A percentile compares a stretch with the other conserved stretches of the same genome.
Conservation (phyloP, 2,888 invertebrate species). For the Torymus texanus region DNA sequence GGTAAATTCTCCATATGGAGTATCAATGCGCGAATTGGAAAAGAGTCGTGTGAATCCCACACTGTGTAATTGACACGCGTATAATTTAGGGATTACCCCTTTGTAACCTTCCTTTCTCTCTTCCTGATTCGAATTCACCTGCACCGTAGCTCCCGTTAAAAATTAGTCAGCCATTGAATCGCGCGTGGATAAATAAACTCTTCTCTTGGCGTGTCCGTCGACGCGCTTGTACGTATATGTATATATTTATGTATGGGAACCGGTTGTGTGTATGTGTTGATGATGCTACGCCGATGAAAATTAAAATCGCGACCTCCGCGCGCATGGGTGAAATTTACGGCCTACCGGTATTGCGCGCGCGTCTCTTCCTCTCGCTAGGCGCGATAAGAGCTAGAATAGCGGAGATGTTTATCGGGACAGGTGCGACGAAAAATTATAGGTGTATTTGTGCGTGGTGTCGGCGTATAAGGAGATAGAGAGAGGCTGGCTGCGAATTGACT, state of each 20-base stretch:
- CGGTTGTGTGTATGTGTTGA: constrained; percentile 9
- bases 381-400: neutral
- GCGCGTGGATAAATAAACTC: too few species aligned
- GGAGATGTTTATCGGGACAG: constrained; percentile 23
- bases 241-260: constrained; percentile 6
- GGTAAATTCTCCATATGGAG: neutral
- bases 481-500: too few species aligned
- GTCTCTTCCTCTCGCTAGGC: neutral
- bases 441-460: neutral
- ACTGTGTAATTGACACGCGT: constrained; percentile 27
- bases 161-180: too few species aligned
- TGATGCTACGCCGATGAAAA: constrained; percentile 18
- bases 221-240: too few species aligned
- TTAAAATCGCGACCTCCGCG: constrained; percentile 33
- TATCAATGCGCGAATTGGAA: constrained; percentile 24
- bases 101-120: neutral
- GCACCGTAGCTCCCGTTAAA: too few species aligned
- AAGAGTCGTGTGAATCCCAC: neutral
- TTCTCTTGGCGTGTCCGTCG: too few species aligned
- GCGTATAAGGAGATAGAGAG: too few species aligned
- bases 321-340: neutral
- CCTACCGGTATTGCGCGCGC: constrained; percentile 4
- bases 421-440: constrained; percentile 17
- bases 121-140: too few species aligned
- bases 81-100: constrained; percentile 44